Conservation (phyloP, 2,888 invertebrate species). For the Tachystola acroxantha region DNA sequence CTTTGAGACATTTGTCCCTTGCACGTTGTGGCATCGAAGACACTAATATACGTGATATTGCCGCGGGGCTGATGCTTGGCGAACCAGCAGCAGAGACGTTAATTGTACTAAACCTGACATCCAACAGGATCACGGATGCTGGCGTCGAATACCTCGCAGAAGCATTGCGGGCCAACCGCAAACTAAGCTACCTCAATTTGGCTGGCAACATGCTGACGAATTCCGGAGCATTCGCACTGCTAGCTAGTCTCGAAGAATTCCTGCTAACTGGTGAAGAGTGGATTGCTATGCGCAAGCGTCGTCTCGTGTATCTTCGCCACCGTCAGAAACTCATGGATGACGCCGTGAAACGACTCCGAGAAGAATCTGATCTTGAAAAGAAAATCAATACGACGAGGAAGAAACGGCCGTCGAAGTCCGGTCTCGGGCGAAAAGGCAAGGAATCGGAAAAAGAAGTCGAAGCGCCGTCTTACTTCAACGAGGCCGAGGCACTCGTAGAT, state of each 20-base stretch:
- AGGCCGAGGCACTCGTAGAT: too few species aligned
- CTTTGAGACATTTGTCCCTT: background rate
- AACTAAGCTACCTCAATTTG: background rate
- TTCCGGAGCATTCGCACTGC: background rate
- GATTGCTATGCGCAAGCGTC: background rate
- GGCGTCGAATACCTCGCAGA: background rate
- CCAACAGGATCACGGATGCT: background rate
- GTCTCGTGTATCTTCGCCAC: background rate
- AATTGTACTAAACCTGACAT: background rate
- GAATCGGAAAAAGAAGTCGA: too few species aligned
- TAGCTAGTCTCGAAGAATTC: background rate
- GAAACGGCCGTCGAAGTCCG: background rate
- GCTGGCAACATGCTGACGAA: background rate
- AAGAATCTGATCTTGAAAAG: background rate
- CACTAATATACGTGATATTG: background rate
- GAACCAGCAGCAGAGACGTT: background rate
- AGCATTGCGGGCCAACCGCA: background rate
- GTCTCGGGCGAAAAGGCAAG: too few species aligned
- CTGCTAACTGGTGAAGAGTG: background rate
- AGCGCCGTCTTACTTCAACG: too few species aligned
- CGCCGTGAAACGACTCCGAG: background rate
- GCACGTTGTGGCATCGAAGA: background rate
- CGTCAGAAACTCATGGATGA: background rate
- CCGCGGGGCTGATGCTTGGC: background rate
- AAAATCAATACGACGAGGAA: background rate